These are phyloP conservation scores for Malthinus seriepunctatus DNA, from an alignment of 2,888 invertebrate species.

Conservation along the genomic window DNA sequence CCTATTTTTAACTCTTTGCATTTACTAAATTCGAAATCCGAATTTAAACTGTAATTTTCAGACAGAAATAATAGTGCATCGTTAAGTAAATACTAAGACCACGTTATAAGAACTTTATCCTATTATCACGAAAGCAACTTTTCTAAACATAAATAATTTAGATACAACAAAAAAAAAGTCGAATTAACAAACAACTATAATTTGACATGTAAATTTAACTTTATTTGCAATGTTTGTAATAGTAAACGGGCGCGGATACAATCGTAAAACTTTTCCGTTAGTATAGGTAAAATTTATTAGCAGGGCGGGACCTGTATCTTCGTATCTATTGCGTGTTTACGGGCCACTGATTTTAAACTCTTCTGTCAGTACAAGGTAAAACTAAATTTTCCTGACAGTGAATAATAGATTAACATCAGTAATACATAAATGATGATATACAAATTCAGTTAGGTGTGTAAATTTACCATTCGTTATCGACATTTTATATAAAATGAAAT, in stretches of 20 bases:
- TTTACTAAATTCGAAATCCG: too few relatives aligned
- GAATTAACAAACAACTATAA: slow-evolving; percentile 22
- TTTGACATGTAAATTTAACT: slow-evolving; percentile 26
- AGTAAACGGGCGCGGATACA: slow-evolving; percentile 7
- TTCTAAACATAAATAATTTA: neutral
- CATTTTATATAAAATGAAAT: too few relatives aligned
- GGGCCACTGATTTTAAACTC: slow-evolving; percentile 29
- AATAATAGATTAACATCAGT: slow-evolving; percentile 22
- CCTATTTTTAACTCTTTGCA: too few relatives aligned
- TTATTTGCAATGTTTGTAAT: slow-evolving; percentile 21
- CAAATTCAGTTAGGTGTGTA: neutral
- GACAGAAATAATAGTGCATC: too few relatives aligned
- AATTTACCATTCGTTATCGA: too few relatives aligned
- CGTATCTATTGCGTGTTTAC: slow-evolving; percentile 31
- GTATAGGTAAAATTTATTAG: slow-evolving; percentile 20
- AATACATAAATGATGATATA: slow-evolving; percentile 16
- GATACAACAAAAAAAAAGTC: neutral
- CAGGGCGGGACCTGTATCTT: slow-evolving; percentile 28
- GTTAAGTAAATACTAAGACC: too few relatives aligned
- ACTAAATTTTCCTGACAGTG: slow-evolving; percentile 21
- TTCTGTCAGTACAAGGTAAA: slow-evolving; percentile 23
- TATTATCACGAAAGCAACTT: neutral
- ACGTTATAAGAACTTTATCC: too few relatives aligned
- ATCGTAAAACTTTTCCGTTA: slow-evolving; percentile 20
- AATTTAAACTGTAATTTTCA: too few relatives aligned